Evolutionary conservation across 2,888 invertebrate species (phyloP), one percentile per base, ranked within the genome.

Genomic region (Cryptocheilus praepositus): DNA sequence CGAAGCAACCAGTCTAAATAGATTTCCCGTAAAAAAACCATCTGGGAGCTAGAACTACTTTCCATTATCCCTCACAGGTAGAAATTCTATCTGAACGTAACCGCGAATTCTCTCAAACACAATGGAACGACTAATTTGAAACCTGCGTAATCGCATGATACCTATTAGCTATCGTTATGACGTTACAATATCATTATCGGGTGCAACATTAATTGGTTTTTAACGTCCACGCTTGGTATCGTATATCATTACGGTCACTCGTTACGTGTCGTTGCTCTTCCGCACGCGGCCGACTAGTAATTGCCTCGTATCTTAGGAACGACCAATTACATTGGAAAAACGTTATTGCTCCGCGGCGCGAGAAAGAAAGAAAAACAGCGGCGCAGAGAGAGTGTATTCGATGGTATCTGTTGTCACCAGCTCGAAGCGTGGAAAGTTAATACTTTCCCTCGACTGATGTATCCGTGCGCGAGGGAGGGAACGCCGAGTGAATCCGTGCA

Each of bases 241-340:
- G 16, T 8, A 3, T 1, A 53, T 53, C 22, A 18, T 16, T 49
- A 49, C 18, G 16, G 49, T 8, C n/a, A 21, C 22, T 53, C 53
- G 53, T 25, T 53, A 53, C 21, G 21, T 15, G 21, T 7, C 21
- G 4, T 16, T 18, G n/a, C 21, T 53, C 22, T 53, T 53, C 22
- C 22, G 21, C 21, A 15, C 16, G 25, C 4, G 16, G 19, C 21
- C 19, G 52, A 3, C 5, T 21, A 25, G 7, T 49, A 49, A 49
- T 49, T 49, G 49, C 49, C 16, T 16, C 4, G 7, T 49, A 49
- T 49, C 49, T 36, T 36, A 25, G 25, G 16, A 13, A 22, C 21
- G 11, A 53, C 25, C 22, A 53, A 53, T 53, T 19, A 58, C 53
- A 21, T 18, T 16, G 18, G 53, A 53, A 19, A n/a, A 49, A 49